Conservation (phyloP, 2,113 vertebrate species). For the Pholis gunnellus region DNA sequence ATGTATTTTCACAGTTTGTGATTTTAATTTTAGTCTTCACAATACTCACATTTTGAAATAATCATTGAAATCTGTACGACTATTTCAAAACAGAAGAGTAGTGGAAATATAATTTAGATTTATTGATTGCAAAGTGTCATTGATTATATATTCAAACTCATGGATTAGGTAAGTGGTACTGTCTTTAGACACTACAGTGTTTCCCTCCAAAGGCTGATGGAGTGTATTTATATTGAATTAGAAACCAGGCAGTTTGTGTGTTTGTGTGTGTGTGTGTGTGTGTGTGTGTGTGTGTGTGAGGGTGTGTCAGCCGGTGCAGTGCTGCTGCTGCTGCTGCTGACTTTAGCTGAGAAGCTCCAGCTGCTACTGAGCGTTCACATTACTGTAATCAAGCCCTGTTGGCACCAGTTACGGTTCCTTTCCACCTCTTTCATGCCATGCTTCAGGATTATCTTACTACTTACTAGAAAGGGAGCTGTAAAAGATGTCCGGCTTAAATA, state of each 20-base stretch:
- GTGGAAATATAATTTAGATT: neutral
- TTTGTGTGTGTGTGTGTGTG: constrained; percentile 13
- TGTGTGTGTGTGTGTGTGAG: constrained; percentile 12
- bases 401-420: constrained; percentile 45
- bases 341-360: constrained; percentile 65
- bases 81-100: neutral
- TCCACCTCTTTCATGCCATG: constrained; percentile 17
- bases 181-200: constrained; percentile 4
- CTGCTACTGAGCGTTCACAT: constrained; percentile 73
- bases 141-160: constrained; percentile 3
- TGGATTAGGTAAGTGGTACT: constrained; percentile 8
- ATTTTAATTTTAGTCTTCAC: neutral
- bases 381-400: constrained; percentile 71
- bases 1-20: neutral
- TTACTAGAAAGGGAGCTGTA: constrained; percentile 55
- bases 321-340: constrained; percentile 52
- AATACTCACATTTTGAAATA: neutral
- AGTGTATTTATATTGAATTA: constrained; percentile 62
- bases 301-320: constrained; percentile 55
- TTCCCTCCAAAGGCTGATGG: constrained; percentile 37
- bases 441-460: constrained; percentile 56
- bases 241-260: constrained; percentile 19
- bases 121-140: neutral
- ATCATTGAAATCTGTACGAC: neutral
- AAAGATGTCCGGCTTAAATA: constrained; percentile 36